Base-by-base conservation (phyloP, 1,140 invertebrate species). In the Drosophila bocki region DNA sequence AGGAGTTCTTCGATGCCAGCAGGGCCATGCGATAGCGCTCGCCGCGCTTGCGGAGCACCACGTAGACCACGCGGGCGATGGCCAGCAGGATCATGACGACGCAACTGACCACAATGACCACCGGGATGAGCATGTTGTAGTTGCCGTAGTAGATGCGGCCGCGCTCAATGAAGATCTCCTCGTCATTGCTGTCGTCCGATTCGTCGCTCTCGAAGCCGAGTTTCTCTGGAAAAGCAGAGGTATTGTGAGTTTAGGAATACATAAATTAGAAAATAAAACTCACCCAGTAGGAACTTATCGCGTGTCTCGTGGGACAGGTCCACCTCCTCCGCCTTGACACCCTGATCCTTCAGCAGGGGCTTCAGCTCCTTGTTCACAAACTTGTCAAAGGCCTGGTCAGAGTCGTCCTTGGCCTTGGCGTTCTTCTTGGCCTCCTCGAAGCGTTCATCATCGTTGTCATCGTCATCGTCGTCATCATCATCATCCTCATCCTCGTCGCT, bases 1-100 rank as follows among this genome's bases (percentile, higher is more conserved):
- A 91, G 8, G 88, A 91, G 75, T 93, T 93, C 77, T 93, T 93
- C 8, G 90, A 91, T 33, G 90, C 87, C 69, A 93, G 44, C 32
- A 93, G 68, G 80, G 94, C 93, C 94, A 94, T 92, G 80, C 94
- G 93, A 61, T 94, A 93, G 71, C 94, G 94, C 75, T 94, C 93
- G 57, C 93, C 93, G 61, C 93, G 93, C 82, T 93, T 94, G 47
- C 80, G 93, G 90, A 94, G 93, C 48, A 93, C 63, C 50, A 94
- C 67, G 75, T 93, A 91, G 32, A 94, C 92, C 8, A 94, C 80
- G 72, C 94, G 94, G 19, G 82, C 93, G 58, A 94, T 93, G 12
- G 92, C 90, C 59, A 94, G 76, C n/a, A 95, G 78, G 17, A 95
- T 84, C 22, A 94, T 59, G 11, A 94, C 56, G 15, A 93, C 85